Base-by-base conservation (phyloP, 2,888 invertebrate species). In the Dicycla oo region DNA sequence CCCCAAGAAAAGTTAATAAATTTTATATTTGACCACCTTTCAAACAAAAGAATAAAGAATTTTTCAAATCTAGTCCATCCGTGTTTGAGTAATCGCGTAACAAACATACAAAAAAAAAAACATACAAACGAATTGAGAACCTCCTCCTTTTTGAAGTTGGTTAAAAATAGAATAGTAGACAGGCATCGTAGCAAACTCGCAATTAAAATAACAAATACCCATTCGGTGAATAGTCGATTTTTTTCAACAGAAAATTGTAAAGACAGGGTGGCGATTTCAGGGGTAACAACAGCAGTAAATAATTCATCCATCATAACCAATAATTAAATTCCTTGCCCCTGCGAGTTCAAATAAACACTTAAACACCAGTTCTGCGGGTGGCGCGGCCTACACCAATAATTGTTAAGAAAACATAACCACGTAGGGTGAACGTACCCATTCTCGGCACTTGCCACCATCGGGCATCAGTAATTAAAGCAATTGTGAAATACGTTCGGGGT, bases 391-490 rank as follows among this genome's bases (percentile, higher is more conserved):
- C 71, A 81, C 76, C 81, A 77, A 78, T 86, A 85, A 87, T 88
- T 84, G 81, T 78, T 83, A 86, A 87, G 85, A 88, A 86, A 88
- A 88, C 85, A 86, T 84, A 84, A 81, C 84, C 86, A 77, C 81
- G 81, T 84, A 77, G 86, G 87, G 83, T 87, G 86, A 85, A 84
- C 75, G 78, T 83, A 75, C 84, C 91, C 89, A 91, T 92, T 92
- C 86, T 86, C 86, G 83, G 85, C 91, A 91, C 89, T 90, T 90
- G 90, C 88, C 89, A 87, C 78, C 90, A 88, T 53, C 87, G 90
- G 88, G 88, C 88, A 88, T 88, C 85, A 88, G 92, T 91, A 94
- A 94, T 95, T 94, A 93, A 93, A 93, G 90, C 94, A 91, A 94
- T 94, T 93, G 92, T 92, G 90, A 93, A 94, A 92, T 93, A 93